These are phyloP conservation scores for Neodiprion fabricii DNA, from an alignment of 1,140 invertebrate genomes.

Conservation along the genomic window DNA sequence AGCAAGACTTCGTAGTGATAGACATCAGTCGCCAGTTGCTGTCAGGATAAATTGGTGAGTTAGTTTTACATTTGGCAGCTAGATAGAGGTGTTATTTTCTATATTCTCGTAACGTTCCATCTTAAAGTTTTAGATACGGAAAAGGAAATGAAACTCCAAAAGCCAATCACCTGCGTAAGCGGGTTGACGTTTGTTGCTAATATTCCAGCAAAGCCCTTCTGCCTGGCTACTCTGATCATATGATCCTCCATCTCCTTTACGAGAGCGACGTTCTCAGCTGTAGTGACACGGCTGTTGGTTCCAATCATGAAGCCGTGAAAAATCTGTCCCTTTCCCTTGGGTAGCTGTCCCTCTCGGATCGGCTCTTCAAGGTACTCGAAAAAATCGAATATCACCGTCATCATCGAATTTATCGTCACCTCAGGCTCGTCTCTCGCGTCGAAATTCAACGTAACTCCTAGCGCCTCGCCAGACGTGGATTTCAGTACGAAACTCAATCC, in stretches of 20 bases:
- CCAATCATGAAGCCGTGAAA: slow-evolving; percentile 89
- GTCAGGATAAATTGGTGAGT: slow-evolving; percentile 44
- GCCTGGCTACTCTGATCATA: slow-evolving; percentile 69
- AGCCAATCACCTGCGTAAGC: slow-evolving; percentile 73
- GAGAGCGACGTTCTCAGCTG: slow-evolving; percentile 77
- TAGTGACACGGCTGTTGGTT: slow-evolving; percentile 67
- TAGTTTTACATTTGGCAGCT: background rate
- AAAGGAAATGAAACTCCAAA: background rate
- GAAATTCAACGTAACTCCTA: slow-evolving; percentile 78
- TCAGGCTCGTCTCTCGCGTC: slow-evolving; percentile 81
- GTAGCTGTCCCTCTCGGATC: slow-evolving; percentile 69
- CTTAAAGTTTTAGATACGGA: background rate
- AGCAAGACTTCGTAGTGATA: slow-evolving; percentile 78
- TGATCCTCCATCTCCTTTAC: slow-evolving; percentile 81
- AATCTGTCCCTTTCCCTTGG: slow-evolving; percentile 72
- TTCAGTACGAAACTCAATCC: slow-evolving; percentile 75
- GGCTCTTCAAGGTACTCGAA: slow-evolving; percentile 78
- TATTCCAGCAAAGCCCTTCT: slow-evolving; percentile 73
- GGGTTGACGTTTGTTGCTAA: slow-evolving; percentile 88
- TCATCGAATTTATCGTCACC: slow-evolving; percentile 69
- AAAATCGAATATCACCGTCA: slow-evolving; percentile 79
- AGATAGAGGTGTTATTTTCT: background rate
- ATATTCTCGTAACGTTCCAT: background rate
- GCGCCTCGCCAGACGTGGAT: slow-evolving; percentile 48
- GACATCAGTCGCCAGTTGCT: slow-evolving; percentile 82